Evolutionary conservation across 2,888 invertebrate species (phyloP).

Genomic region (Acanthopleura granulata): DNA sequence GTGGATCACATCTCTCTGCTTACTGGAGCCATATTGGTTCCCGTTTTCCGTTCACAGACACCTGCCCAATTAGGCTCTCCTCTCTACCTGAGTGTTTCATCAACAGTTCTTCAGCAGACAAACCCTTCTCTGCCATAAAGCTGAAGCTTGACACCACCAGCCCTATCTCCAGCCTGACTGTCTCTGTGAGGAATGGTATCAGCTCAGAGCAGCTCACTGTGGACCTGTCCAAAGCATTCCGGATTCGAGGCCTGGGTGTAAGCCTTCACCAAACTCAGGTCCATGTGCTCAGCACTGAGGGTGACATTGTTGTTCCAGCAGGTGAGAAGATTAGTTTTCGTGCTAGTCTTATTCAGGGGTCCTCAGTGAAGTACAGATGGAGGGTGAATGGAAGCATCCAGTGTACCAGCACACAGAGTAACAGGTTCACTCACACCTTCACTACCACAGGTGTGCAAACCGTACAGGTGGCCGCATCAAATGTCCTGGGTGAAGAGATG

Average conservation of each 20-base stretch:
- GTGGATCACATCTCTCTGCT: not conserved
- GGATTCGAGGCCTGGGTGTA: not conserved
- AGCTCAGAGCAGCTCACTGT: not conserved
- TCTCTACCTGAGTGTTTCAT: not conserved
- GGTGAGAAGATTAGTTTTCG: not conserved
- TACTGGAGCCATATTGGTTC: not conserved
- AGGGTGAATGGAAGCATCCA: not conserved
- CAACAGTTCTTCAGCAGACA: not conserved
- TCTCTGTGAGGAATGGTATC: not conserved
- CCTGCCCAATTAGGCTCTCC: not conserved
- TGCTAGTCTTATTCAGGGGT: not conserved
- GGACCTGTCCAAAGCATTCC: not conserved
- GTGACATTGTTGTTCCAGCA: not conserved
- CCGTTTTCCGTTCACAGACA: not conserved
- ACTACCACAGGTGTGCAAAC: not conserved
- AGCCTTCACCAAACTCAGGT: not conserved
- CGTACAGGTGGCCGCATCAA: not conserved
- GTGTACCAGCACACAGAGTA: not conserved
- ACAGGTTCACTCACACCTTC: not conserved
- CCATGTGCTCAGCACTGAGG: not conserved
- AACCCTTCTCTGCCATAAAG: not conserved
- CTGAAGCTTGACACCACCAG: constrained; percentile 4
- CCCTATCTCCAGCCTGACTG: not conserved
- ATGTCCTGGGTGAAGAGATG: not conserved
- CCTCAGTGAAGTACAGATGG: not conserved